phyloP scores from a whole-genome alignment of 1,140 invertebrate genomes.

The Caenorhabditis latens region DNA sequence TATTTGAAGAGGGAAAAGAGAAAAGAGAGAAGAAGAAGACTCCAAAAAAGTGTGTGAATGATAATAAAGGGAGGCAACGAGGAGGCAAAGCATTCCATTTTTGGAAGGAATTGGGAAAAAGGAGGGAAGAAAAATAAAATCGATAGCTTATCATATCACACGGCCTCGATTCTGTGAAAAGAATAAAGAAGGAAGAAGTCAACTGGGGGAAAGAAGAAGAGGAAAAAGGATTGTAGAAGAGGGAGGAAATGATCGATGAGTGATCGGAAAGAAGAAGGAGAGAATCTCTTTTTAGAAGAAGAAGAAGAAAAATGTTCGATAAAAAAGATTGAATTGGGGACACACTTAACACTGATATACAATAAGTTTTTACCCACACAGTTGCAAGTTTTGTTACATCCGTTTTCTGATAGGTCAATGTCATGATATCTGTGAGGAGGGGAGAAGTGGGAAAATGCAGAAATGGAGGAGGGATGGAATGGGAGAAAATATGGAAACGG shows the following conservation, averaged over 20 bases:
- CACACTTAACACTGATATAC: neutral
- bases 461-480: too few relatives aligned
- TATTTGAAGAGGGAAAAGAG: too few relatives aligned
- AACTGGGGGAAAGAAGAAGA: neutral
- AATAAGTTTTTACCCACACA: too few relatives aligned
- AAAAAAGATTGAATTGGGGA: neutral
- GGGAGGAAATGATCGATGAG: slow-evolving; percentile 23
- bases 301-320: neutral
- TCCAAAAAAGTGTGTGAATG: too few relatives aligned
- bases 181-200: too few relatives aligned
- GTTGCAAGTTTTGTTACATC: too few relatives aligned
- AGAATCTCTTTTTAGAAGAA: neutral
- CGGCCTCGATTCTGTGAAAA: slow-evolving; percentile 30
- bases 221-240: neutral
- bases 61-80: too few relatives aligned
- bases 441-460: too few relatives aligned
- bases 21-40: too few relatives aligned
- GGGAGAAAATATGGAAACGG: too few relatives aligned
- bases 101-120: neutral
- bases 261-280: neutral
- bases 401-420: too few relatives aligned
- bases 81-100: neutral
- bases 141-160: slow-evolving; percentile 51
- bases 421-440: too few relatives aligned
- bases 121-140: slow-evolving; percentile 17